phyloP scores from a whole-genome alignment of 2,113 vertebrate species.

The Solea solea region DNA sequence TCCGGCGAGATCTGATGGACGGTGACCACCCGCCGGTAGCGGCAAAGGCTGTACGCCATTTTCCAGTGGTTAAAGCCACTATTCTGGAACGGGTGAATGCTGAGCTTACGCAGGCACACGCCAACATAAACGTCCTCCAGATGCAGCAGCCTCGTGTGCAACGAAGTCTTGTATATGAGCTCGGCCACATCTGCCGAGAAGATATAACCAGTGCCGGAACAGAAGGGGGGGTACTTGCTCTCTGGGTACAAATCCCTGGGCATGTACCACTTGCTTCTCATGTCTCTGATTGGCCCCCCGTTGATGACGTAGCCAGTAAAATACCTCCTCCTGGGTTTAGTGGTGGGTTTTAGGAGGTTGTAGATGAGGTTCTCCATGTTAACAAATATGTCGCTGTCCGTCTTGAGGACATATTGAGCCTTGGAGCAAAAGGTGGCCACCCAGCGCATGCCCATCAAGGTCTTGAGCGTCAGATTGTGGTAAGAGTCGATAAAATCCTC shows the following conservation, averaged over 20 bases:
- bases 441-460: slow-evolving; percentile 98
- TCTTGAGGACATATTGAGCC: slow-evolving; percentile 97
- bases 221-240: slow-evolving; percentile 97
- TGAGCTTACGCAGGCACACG: slow-evolving; percentile 93
- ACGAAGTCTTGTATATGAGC: slow-evolving; percentile 95
- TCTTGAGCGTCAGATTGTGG: slow-evolving; percentile 97
- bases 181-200: slow-evolving; percentile 97
- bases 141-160: slow-evolving; percentile 96
- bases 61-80: slow-evolving; percentile 99
- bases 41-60: slow-evolving; percentile 97
- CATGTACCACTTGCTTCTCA: slow-evolving; percentile 99
- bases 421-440: slow-evolving; percentile 93
- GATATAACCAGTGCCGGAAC: slow-evolving; percentile 97
- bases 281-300: slow-evolving; percentile 95
- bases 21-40: slow-evolving; percentile 95
- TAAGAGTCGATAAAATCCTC: slow-evolving; percentile 98
- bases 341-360: slow-evolving; percentile 94
- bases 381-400: slow-evolving; percentile 99
- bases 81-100: slow-evolving; percentile 98
- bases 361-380: slow-evolving; percentile 99
- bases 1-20: slow-evolving; percentile 98
- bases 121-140: slow-evolving; percentile 98
- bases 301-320: slow-evolving; percentile 99
- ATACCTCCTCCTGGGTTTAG: slow-evolving; percentile 93
- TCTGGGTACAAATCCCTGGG: slow-evolving; percentile 95